Evolutionary conservation across 2,797 vertebrate species (phyloP).

Genomic region (Zalophus californianus): DNA sequence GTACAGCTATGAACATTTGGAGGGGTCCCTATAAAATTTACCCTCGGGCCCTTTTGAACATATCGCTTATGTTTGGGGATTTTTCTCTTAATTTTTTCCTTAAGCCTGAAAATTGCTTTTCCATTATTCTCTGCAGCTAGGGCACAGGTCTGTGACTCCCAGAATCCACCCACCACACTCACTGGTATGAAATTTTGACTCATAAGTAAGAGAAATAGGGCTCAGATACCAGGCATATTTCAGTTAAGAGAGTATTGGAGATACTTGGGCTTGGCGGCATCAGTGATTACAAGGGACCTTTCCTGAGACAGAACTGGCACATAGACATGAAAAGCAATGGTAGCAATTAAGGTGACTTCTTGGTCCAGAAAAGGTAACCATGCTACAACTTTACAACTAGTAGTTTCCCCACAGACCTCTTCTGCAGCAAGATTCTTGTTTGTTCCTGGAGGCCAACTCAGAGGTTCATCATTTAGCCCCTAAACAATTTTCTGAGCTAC

Average conservation of each 20-base stretch:
- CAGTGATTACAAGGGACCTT: background rate
- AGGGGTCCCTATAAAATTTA: background rate
- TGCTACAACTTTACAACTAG: background rate
- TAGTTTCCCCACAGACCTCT: background rate
- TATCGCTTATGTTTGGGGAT: background rate
- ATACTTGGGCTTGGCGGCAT: background rate
- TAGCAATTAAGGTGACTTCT: background rate
- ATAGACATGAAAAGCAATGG: background rate
- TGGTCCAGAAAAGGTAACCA: background rate
- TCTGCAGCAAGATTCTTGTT: background rate
- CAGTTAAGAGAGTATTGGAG: background rate
- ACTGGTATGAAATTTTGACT: background rate
- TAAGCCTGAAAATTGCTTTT: background rate
- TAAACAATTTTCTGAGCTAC: background rate
- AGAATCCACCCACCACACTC: background rate
- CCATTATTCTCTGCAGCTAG: background rate
- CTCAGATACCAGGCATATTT: background rate
- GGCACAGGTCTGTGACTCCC: accelerated
- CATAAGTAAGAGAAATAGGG: background rate
- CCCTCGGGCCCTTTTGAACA: background rate
- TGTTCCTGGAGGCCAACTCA: background rate
- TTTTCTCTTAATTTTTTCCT: background rate
- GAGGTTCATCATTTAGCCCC: background rate
- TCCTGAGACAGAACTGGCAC: background rate
- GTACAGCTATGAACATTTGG: background rate